Percentiles rank a stretch among this genome's conserved stretches.
Conservation (phyloP, 2,888 invertebrate genomes). For the Toxonevra muliebris region DNA sequence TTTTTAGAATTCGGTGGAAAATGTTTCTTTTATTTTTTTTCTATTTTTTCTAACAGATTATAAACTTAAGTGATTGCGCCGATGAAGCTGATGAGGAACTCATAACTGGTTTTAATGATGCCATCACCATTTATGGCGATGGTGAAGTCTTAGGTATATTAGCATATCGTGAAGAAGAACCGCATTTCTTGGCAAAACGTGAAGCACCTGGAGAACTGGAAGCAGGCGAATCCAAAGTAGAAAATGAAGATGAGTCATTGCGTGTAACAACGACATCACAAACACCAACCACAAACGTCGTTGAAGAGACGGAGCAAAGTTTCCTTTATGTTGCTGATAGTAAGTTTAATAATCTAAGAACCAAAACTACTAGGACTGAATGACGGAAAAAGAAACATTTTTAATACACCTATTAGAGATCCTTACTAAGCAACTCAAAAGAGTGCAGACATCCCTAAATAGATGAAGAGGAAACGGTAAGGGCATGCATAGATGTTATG, state of each 20-base stretch:
- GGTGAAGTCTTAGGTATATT: conserved; percentile 70
- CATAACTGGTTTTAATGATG: conserved; percentile 69
- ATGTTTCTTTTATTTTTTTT: conserved; percentile 3
- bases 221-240: conserved; percentile 15
- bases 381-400: too few relatives aligned
- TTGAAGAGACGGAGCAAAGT: conserved; percentile 62
- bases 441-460: too few relatives aligned
- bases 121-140: conserved; percentile 69
- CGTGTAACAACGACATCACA: conserved; percentile 53
- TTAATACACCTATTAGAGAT: too few relatives aligned
- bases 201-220: conserved; percentile 41
- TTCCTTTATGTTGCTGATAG: conserved; percentile 69
- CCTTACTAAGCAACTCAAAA: too few relatives aligned
- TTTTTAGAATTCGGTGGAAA: too few relatives aligned
- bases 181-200: conserved; percentile 59
- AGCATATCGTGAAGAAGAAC: conserved; percentile 60
- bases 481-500: background rate
- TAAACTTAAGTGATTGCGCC: conserved; percentile 68
- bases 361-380: too few relatives aligned
- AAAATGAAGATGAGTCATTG: conserved; percentile 39
- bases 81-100: conserved; percentile 69
- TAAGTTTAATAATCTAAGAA: conserved; percentile 44
- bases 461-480: too few relatives aligned
- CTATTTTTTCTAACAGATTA: conserved; percentile 62
- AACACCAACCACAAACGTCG: conserved; percentile 49